Base-by-base conservation (phyloP, 2,888 invertebrate species). In the Melanchra persicariae region DNA sequence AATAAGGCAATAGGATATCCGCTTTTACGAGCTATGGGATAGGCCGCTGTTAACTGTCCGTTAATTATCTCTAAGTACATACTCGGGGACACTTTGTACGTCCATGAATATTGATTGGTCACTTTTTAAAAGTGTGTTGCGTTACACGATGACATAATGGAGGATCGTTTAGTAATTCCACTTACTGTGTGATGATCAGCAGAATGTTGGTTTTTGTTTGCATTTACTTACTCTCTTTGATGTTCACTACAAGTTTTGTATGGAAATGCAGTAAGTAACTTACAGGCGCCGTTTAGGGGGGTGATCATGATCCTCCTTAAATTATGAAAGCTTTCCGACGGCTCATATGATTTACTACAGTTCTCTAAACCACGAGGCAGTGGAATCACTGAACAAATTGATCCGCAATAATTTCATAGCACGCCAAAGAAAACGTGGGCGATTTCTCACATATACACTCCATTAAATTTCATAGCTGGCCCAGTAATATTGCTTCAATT, bases 21-120 rank as follows among this genome's bases (percentile, higher is more conserved):
- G 59, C 52, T 84, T 83, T 86, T 79, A 86, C 79, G 77, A 77
- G 70, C 47, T 19, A 49, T 69, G 76, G 76, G 70, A 64, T 71
- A 57, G 72, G 74, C 62, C 60, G 63, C 60, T 73, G 70, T 84
- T 81, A 79, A 85, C 67, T 72, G 62, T 52, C 57, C 71, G 57
- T 74, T 81, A 73, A 83, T 84, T 81, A 85, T 65, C 70, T 57
- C 24, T 65, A 70, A 75, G 74, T 67, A 77, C 30, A 59, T 66
- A 70, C 61, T 82, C 66, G 34, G 78, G 55, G 51, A 70, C 77
- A 72, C 58, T 77, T 70, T 74, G 67, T 64, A 26, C 54, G 72
- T 65, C 77, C 67, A 65, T 71, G 55, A 76, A 72, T 68, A 63
- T 60, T 60, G 57, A 69, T 68, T n/a, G 34, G 68, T 54, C 59